Base-by-base conservation (phyloP, 2,888 invertebrate genomes). In the Drosophila engyochracea region DNA sequence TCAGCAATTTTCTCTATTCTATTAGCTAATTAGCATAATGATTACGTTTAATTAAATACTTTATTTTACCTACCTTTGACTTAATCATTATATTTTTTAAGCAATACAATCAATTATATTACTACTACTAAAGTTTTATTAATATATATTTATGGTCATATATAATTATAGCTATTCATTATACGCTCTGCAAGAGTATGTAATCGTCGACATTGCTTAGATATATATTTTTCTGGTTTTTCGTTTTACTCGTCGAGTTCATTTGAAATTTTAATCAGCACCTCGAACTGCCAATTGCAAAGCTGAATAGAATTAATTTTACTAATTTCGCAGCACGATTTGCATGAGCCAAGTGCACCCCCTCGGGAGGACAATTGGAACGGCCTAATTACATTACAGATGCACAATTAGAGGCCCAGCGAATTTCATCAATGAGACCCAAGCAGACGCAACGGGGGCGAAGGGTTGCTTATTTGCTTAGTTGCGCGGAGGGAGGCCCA, bases 371-470 rank as follows among this genome's bases (percentile, higher is more conserved):
- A 31, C 64, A 35, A 33, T 70, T 57, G 52, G 39, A 57, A 33
- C 22, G 28, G 28, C 65, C 76, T 87, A 83, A 91, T 88, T 88
- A 88, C 83, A 88, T 82, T 83, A 79, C 69, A 79, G 90, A 88
- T 90, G 86, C 89, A 80, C 78, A 80, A 79, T 88, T 83, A 75
- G 75, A 75, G 54, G 51, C n/a, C 51, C 59, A 37, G 55, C 35
- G 49, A 62, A 30, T 69, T 60, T 52, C 25, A 71, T 62, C 33
- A 52, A 58, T 41, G 14, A 22, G 31, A 12, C 12, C 6, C 41
- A 35, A 30, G 28, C 44, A 44, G 58, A 59, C 39, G 22, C 4
- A 35, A 19, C 22, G 22, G 16, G 39, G 35, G 12, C 30, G 35
- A 81, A 76, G 67, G 78, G 66, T 67, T 58, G 69, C 47, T 44